A percentile compares a stretch with the other conserved stretches of the same genome.
Evolutionary conservation across 2,888 invertebrate genomes (phyloP).

Genomic region (Heliconius aoede): DNA sequence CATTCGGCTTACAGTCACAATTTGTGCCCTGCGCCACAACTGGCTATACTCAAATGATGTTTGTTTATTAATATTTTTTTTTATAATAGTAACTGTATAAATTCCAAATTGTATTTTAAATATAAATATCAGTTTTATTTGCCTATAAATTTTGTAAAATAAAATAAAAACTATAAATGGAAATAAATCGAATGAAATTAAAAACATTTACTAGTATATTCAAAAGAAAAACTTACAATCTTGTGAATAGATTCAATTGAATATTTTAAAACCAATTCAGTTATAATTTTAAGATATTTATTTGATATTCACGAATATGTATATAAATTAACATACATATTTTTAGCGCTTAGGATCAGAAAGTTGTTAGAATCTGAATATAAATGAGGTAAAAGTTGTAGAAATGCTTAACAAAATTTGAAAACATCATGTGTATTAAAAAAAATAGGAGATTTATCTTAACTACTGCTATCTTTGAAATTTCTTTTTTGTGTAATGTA

Average conservation of each 20-base stretch:
- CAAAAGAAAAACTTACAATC: neutral
- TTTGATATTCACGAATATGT: slow-evolving; percentile 9
- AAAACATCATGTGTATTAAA: neutral
- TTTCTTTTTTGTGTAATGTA: neutral
- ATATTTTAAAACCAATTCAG: neutral
- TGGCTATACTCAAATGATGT: neutral
- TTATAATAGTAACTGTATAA: neutral
- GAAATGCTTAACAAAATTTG: slow-evolving; percentile 12
- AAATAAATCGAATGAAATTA: neutral
- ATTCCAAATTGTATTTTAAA: neutral
- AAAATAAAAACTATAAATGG: too few relatives aligned
- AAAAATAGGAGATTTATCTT: neutral
- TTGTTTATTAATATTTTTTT: neutral
- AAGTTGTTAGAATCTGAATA: slow-evolving; percentile 38
- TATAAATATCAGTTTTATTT: neutral
- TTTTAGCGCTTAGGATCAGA: slow-evolving; percentile 29
- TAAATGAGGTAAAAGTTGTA: slow-evolving; percentile 38
- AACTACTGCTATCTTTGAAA: neutral
- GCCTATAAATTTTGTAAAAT: neutral
- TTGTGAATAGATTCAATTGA: neutral
- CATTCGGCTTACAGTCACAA: too few relatives aligned
- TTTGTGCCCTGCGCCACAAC: too few relatives aligned
- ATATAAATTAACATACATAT: slow-evolving; percentile 14
- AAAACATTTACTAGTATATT: neutral
- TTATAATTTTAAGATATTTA: neutral